These are phyloP conservation scores for Galeopsomyia nigrocyanea DNA, from an alignment of 2,888 invertebrate species.

Conservation along the genomic window DNA sequence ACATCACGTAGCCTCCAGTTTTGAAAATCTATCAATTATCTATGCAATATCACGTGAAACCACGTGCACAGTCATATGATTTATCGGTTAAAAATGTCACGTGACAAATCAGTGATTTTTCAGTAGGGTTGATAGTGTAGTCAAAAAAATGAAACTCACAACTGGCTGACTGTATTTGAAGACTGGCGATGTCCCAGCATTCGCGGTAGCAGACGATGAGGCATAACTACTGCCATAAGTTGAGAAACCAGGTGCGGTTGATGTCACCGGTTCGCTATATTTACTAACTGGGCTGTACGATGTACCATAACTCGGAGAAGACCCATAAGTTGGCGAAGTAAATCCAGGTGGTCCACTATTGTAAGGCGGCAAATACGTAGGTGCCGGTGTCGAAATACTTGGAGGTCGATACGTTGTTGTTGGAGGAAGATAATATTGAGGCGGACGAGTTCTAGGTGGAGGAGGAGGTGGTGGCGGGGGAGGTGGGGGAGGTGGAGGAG, in stretches of 20 bases:
- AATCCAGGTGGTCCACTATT: neutral
- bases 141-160: slow-evolving; percentile 41
- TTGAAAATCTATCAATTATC: no score
- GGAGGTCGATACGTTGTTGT: slow-evolving; percentile 6
- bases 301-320: neutral
- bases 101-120: no score
- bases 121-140: neutral
- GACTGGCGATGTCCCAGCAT: slow-evolving; percentile 27
- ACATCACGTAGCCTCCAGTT: no score
- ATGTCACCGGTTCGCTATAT: no score
- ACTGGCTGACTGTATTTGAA: slow-evolving; percentile 41
- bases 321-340: slow-evolving; percentile 12
- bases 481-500: slow-evolving; percentile 10
- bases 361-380: slow-evolving; percentile 47
- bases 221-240: no score
- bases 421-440: slow-evolving; percentile 52
- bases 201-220: no score
- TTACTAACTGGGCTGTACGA: no score
- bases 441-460: slow-evolving; percentile 18
- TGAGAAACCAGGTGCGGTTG: neutral
- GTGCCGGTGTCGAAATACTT: slow-evolving; percentile 43
- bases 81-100: no score
- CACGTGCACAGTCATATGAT: no score
- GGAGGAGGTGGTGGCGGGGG: slow-evolving; percentile 24
- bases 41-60: no score